Percentiles rank a stretch among this genome's conserved stretches.
Conservation (phyloP, 2,888 invertebrate species). For the Hymenopus coronatus region DNA sequence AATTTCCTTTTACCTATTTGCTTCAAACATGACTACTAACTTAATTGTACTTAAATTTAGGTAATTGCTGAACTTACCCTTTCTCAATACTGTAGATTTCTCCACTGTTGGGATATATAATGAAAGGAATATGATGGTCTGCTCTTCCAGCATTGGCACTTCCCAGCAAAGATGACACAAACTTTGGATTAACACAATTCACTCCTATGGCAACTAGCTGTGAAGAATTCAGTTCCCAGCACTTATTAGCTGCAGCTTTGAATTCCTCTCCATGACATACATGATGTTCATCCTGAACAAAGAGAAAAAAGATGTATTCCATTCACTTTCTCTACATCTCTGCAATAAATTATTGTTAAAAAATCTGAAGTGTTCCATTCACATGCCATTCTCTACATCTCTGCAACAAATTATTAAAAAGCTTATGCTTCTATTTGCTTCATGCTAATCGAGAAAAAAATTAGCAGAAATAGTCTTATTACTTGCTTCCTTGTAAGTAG, state of each 20-base stretch:
- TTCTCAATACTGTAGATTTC: conserved; percentile 67
- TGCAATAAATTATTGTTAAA: no score
- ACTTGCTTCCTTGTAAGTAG: no score
- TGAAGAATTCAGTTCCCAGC: conserved; percentile 59
- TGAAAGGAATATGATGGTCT: conserved; percentile 62
- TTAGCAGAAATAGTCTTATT: no score
- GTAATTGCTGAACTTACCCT: conserved; percentile 50
- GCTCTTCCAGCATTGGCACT: conserved; percentile 52
- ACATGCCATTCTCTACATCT: no score
- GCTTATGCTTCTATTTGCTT: no score
- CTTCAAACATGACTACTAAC: no score
- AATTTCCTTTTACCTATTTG: no score
- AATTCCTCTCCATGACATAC: conserved; percentile 82
- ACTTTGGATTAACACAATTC: conserved; percentile 76
- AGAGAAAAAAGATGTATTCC: conserved; percentile 26
- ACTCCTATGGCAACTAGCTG: conserved; percentile 84
- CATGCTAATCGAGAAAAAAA: no score
- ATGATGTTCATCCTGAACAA: conserved; percentile 55
- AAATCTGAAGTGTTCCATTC: no score
- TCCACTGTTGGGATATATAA: conserved; percentile 93
- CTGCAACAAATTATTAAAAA: no score
- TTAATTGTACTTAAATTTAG: no score
- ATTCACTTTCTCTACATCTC: no score
- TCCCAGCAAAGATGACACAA: conserved; percentile 60
- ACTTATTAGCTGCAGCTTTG: conserved; percentile 65